Evolutionary conservation across 2,888 invertebrate genomes (phyloP), one percentile per base, ranked within the genome.

Genomic region (Sinodicranocentrus sp.): DNA sequence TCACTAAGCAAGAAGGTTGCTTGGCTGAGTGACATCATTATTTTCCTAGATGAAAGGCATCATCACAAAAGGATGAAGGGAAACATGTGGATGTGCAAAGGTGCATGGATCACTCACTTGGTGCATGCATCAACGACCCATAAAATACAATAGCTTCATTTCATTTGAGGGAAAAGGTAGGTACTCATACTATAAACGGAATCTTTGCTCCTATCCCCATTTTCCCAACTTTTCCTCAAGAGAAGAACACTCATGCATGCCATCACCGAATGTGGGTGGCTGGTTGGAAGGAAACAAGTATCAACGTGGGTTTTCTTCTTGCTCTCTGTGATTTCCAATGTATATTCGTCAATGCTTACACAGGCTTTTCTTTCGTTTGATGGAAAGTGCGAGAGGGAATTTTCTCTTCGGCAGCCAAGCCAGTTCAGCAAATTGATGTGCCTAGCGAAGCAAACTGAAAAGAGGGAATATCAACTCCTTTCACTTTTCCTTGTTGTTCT

Each of bases 31-130:
- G 72, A 73, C 72, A 73, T 73, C 72, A 73, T 73, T 73, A 73
- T 73, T 73, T 73, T 73, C 59, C 39, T 33, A 63, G 63, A 63
- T 63, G 59, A 73, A 73, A 73, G 72, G 44, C 61, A 61, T 61
- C 43, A 25, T n/a, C 57, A 44, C 43, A 54, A 54, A 70, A 54
- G 71, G 39, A 71, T 10, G n/a, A 13, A 23, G 21, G 54, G n/a
- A 71, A 3, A 48, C 48, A 10, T 48, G 5, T 23, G 57, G 21
- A 73, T 61, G 61, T 73, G 72, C 72, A 73, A 61, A 73, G 61
- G 25, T 73, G 72, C 72, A 73, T 73, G 44, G 54, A 21, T 72
- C n/a, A n/a, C 52, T 70, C 19, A 33, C 25, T 28, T 44, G 72
- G 59, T 61, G 72, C 72, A 73, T 73, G 72, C 59, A 61, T 44